Percentiles rank a stretch among this genome's conserved stretches.
Evolutionary conservation across 2,888 invertebrate genomes (phyloP).

Genomic region (Orthosia incerta): DNA sequence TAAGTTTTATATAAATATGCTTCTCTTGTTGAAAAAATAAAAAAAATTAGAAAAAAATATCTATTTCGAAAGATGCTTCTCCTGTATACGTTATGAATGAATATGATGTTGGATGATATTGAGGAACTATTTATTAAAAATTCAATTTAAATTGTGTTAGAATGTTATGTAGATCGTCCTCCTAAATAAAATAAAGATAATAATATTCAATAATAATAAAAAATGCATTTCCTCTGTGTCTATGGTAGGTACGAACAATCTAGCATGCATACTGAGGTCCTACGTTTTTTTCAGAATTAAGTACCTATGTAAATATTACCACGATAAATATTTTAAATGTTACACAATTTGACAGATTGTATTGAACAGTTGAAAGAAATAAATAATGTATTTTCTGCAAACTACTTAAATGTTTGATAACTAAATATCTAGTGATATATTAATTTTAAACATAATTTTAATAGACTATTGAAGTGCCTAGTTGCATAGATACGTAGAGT

Average conservation of each 20-base stretch:
- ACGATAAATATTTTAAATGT: slow-evolving; percentile 52
- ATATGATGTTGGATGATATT: slow-evolving; percentile 50
- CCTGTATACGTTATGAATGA: slow-evolving; percentile 40
- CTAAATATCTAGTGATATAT: slow-evolving; percentile 58
- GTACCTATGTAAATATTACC: slow-evolving; percentile 56
- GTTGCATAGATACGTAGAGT: slow-evolving; percentile 72
- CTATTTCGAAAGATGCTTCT: slow-evolving; percentile 61
- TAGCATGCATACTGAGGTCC: slow-evolving; percentile 5
- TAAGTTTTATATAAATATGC: slow-evolving; percentile 43
- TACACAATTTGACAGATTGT: slow-evolving; percentile 57
- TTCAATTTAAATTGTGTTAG: slow-evolving; percentile 55
- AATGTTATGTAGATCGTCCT: slow-evolving; percentile 51
- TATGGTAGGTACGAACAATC: background rate
- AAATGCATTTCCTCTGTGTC: slow-evolving; percentile 17
- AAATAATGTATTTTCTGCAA: slow-evolving; percentile 55
- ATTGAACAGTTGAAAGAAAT: slow-evolving; percentile 50
- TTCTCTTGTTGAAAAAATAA: slow-evolving; percentile 44
- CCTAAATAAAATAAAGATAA: slow-evolving; percentile 39
- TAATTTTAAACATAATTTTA: slow-evolving; percentile 62
- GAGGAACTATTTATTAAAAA: slow-evolving; percentile 59
- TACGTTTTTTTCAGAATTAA: slow-evolving; percentile 42
- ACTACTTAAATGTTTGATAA: slow-evolving; percentile 51
- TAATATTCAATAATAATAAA: slow-evolving; percentile 26
- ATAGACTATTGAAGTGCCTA: slow-evolving; percentile 80
- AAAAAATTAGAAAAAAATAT: slow-evolving; percentile 43